Percentiles rank a stretch among this genome's conserved stretches.
These are phyloP conservation scores for Cylloceria caligata DNA, from an alignment of 2,888 invertebrate species.

Conservation along the genomic window DNA sequence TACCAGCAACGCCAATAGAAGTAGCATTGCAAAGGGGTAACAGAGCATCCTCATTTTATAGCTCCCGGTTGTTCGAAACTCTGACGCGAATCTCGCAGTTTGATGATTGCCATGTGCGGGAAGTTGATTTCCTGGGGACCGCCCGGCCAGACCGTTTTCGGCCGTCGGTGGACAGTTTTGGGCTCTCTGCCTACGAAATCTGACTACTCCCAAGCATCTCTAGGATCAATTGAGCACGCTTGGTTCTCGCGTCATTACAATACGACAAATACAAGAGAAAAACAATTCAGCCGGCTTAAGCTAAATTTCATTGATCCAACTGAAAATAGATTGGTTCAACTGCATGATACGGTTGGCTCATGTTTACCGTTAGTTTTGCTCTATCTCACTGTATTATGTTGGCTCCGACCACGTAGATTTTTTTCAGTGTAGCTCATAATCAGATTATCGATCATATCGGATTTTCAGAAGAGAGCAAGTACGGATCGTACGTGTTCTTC, in stretches of 20 bases:
- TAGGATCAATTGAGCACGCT: not conserved
- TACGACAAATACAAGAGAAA: not conserved
- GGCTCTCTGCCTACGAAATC: conserved; percentile 32
- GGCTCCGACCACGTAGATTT: too few species aligned
- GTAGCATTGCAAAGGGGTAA: conserved; percentile 54
- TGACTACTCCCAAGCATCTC: conserved; percentile 4
- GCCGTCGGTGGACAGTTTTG: conserved; percentile 49
- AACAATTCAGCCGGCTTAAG: too few species aligned
- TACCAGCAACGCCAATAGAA: not conserved
- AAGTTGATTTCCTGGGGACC: conserved; percentile 64
- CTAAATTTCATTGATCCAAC: too few species aligned
- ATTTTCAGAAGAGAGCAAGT: not conserved
- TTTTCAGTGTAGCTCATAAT: too few species aligned
- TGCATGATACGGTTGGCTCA: too few species aligned
- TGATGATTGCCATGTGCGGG: conserved; percentile 47
- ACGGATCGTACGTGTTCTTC: not conserved
- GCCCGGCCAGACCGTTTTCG: conserved; percentile 4
- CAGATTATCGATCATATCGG: too few species aligned
- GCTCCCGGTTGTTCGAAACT: conserved; percentile 57
- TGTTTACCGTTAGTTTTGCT: too few species aligned
- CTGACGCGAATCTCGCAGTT: conserved; percentile 47
- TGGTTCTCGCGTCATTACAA: not conserved
- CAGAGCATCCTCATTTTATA: conserved; percentile 54
- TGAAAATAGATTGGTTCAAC: too few species aligned
- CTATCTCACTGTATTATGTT: not conserved